phyloP scores from a whole-genome alignment of 2,113 vertebrate species.

The Ploceus nigricollis region DNA sequence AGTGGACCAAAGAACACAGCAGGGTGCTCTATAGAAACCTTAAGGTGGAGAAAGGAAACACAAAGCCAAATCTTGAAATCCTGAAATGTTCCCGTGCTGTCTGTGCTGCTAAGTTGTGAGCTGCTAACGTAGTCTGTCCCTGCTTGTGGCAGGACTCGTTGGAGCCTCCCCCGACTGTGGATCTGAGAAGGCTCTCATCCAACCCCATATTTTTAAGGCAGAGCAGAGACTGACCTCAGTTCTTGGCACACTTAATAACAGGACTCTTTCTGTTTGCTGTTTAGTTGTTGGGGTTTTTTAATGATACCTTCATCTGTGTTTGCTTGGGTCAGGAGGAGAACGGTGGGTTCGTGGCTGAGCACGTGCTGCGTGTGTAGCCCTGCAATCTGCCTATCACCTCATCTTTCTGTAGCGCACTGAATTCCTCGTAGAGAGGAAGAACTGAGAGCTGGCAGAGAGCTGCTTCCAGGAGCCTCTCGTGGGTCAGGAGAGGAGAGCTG shows the following conservation, averaged over 20 bases:
- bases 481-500: neutral
- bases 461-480: neutral
- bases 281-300: neutral
- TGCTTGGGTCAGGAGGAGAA: neutral
- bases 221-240: neutral
- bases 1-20: fast-evolving
- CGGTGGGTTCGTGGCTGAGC: neutral
- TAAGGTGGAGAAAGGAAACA: neutral
- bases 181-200: neutral
- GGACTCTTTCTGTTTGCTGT: neutral
- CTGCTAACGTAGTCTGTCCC: neutral
- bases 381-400: neutral
- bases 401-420: neutral
- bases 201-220: neutral
- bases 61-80: neutral
- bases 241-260: neutral
- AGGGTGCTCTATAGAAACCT: neutral
- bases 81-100: neutral
- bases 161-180: neutral
- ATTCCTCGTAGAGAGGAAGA: neutral
- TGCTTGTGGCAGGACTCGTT: neutral
- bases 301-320: neutral
- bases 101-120: neutral
- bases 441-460: neutral
- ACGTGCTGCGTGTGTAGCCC: neutral